Evolutionary conservation across 1,140 invertebrate species (phyloP).

Genomic region (Drosophila quadrilineata): DNA sequence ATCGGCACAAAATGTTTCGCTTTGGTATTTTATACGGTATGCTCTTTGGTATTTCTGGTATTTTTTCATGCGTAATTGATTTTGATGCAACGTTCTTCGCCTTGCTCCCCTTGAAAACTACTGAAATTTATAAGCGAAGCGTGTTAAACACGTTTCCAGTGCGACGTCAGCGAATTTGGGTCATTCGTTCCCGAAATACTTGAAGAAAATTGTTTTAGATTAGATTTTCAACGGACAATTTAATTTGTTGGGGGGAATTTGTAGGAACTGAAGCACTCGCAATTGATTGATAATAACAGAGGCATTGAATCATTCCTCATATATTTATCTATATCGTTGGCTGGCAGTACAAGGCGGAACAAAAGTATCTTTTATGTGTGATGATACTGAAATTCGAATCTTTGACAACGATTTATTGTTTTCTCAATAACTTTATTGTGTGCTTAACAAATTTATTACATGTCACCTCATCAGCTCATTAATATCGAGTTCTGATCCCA

Average conservation of each 20-base stretch:
- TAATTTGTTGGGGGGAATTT: constrained; percentile 11
- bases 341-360: background rate
- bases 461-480: constrained; percentile 25
- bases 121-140: constrained; percentile 56
- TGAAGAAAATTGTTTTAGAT: constrained; percentile 19
- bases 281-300: constrained; percentile 5
- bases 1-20: constrained; percentile 4
- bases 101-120: background rate
- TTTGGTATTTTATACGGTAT: constrained; percentile 10
- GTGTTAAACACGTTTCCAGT: constrained; percentile 57
- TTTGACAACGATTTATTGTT: background rate
- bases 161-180: constrained; percentile 42
- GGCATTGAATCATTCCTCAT: background rate
- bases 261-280: background rate
- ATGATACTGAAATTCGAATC: background rate
- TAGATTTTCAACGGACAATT: constrained; percentile 18
- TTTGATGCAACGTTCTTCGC: constrained; percentile 46
- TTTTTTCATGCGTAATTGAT: constrained; percentile 76
- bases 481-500: constrained; percentile 13
- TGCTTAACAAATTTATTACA: constrained; percentile 7
- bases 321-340: no score
- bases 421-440: background rate
- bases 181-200: constrained; percentile 41
- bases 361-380: no score
- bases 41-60: constrained; percentile 19